Conservation (phyloP, 2,797 vertebrate genomes). For the Strix occidentalis region DNA sequence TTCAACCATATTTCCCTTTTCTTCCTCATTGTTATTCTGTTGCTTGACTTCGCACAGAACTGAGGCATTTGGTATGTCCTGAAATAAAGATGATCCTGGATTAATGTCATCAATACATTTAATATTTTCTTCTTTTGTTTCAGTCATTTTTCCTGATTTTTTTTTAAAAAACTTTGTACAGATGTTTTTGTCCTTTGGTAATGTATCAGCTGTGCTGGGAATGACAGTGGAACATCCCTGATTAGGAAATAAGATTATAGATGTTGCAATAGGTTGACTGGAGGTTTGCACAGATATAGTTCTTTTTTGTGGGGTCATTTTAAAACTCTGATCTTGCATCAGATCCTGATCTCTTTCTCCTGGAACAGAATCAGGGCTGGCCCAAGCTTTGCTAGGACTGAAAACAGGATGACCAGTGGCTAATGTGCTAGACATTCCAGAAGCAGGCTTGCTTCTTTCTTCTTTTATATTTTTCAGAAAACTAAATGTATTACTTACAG, state of each 20-base stretch:
- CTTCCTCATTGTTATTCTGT: constrained; percentile 38
- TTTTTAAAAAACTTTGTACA: constrained; percentile 55
- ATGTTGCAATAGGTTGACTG: constrained; percentile 66
- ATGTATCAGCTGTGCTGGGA: constrained; percentile 51
- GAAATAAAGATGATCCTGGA: constrained; percentile 55
- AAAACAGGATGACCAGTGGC: constrained; percentile 1
- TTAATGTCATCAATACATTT: constrained; percentile 41
- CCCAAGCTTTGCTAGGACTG: constrained; percentile 62
- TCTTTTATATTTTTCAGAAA: constrained; percentile 37
- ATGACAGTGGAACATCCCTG: constrained; percentile 58
- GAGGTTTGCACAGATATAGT: constrained; percentile 54
- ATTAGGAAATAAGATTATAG: constrained; percentile 67
- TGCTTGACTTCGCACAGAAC: constrained; percentile 1
- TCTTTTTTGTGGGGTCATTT: constrained; percentile 67
- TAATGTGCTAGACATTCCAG: neutral
- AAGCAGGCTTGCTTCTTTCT: neutral
- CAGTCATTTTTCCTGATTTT: constrained; percentile 36
- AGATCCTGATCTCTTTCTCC: constrained; percentile 57
- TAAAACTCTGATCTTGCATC: constrained; percentile 66
- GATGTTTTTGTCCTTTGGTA: constrained; percentile 47
- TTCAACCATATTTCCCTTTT: constrained; percentile 43
- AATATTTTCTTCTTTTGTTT: constrained; percentile 66
- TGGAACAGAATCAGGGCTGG: constrained; percentile 37
- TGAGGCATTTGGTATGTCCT: constrained; percentile 10
- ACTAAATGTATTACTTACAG: neutral